A percentile compares a stretch with the other conserved stretches of the same genome.
phyloP scores from a whole-genome alignment of 2,113 vertebrate species.

The Tragulus kanchil region DNA sequence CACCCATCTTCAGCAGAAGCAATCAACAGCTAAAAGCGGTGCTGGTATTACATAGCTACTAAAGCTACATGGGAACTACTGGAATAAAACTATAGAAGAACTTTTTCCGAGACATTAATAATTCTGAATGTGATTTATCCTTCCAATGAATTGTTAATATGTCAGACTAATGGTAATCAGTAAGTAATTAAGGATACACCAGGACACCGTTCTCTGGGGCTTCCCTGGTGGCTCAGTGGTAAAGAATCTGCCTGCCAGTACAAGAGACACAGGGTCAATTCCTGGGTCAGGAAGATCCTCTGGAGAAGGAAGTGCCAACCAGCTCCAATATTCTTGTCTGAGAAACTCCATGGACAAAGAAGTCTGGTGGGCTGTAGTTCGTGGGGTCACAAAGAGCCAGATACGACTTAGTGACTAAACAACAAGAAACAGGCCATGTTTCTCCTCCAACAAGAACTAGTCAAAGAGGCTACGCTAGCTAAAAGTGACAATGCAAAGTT shows the following conservation, averaged over 20 bases:
- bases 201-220: background rate
- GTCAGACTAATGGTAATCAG: background rate
- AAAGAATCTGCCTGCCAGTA: background rate
- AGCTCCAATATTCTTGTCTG: background rate
- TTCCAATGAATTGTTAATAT: background rate
- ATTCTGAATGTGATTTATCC: background rate
- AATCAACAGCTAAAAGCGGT: background rate
- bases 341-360: background rate
- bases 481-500: background rate
- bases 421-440: background rate
- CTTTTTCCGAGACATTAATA: background rate
- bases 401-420: background rate
- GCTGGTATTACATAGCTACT: background rate
- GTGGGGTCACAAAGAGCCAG: background rate
- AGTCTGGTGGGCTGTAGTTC: background rate
- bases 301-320: background rate
- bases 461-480: background rate
- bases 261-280: background rate
- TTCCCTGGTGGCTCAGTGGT: background rate
- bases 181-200: background rate
- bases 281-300: background rate
- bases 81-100: background rate
- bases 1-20: background rate
- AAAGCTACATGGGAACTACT: no score
- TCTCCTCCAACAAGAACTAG: background rate